Evolutionary conservation across 2,888 invertebrate genomes (phyloP), one percentile per base, ranked within the genome.

Genomic region (Noctua comes): DNA sequence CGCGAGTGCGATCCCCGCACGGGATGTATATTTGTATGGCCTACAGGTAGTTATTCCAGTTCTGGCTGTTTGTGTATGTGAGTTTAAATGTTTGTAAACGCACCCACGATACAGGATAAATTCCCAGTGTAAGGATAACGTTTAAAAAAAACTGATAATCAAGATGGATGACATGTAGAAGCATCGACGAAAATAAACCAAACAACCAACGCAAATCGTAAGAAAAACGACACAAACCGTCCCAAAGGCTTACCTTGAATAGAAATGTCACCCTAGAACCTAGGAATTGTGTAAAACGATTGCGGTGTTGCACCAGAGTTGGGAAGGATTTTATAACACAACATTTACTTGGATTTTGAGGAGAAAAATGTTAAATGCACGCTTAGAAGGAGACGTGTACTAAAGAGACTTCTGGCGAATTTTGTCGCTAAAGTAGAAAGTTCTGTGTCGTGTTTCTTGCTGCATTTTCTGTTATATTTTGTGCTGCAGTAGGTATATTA

Each of bases 291-390:
- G 54, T 73, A 43, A 64, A 72, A 36, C 77, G 83, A 82, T 85
- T 82, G 83, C 48, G 51, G 62, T 68, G 80, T n/a, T 40, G 73
- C 69, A 68, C 68, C 46, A 85, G 81, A 82, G 66, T 85, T 46
- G 40, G 43, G 21, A 70, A 84, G 46, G 73, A 72, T 85, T 85
- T 68, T 72, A 85, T 73, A 76, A 72, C 71, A 77, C 71, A 59
- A 72, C 77, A 77, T 79, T 83, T 79, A 74, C 76, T 84, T 66
- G 86, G 73, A 86, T 82, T 86, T 78, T 80, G 73, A 74, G n/a
- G 27, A 74, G 77, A 86, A 86, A 85, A 88, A 88, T 88, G 77
- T 76, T 83, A 75, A 88, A 86, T 59, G 83, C 72, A 54, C 86
- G 75, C 68, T 78, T 78, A 68, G 73, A 68, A 57, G 40, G 65